Conservation (phyloP, 2,113 vertebrate species). For the Progne subis region DNA sequence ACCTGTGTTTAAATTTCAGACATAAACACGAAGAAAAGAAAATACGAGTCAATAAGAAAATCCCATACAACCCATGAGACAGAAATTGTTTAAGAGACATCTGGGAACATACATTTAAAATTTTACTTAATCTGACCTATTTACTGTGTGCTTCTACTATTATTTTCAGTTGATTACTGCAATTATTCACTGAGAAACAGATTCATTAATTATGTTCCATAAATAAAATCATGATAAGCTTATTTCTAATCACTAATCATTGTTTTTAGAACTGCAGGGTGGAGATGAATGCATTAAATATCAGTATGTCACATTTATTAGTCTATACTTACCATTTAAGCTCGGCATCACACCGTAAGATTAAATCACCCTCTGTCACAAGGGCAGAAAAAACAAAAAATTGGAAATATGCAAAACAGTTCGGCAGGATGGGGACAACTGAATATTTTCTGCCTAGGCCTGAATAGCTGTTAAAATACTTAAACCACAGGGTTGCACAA, state of each 20-base stretch:
- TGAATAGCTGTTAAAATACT: not conserved
- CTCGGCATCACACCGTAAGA: not conserved
- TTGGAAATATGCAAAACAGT: not conserved
- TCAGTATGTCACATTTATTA: not conserved
- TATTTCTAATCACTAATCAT: conserved; percentile 34
- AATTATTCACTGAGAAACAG: conserved; percentile 28
- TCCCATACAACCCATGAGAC: not conserved
- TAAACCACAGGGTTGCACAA: not conserved
- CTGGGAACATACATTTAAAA: not conserved
- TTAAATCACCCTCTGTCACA: not conserved
- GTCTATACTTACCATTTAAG: conserved; percentile 19
- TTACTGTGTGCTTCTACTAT: conserved; percentile 1
- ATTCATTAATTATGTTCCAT: conserved; percentile 3
- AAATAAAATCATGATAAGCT: conserved; percentile 24
- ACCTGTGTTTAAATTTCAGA: not conserved
- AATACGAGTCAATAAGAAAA: not conserved
- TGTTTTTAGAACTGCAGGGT: conserved; percentile 23
- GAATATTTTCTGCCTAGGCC: not conserved
- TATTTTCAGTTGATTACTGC: conserved; percentile 19
- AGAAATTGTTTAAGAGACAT: not conserved
- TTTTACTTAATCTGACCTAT: conserved; percentile 34
- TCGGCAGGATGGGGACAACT: not conserved
- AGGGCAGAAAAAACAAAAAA: not conserved
- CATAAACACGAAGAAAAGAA: not conserved
- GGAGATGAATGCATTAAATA: conserved; percentile 1